A percentile compares a stretch with the other conserved stretches of the same genome.
Evolutionary conservation across 2,797 vertebrate species (phyloP).

Genomic region (Apogon talboti): DNA sequence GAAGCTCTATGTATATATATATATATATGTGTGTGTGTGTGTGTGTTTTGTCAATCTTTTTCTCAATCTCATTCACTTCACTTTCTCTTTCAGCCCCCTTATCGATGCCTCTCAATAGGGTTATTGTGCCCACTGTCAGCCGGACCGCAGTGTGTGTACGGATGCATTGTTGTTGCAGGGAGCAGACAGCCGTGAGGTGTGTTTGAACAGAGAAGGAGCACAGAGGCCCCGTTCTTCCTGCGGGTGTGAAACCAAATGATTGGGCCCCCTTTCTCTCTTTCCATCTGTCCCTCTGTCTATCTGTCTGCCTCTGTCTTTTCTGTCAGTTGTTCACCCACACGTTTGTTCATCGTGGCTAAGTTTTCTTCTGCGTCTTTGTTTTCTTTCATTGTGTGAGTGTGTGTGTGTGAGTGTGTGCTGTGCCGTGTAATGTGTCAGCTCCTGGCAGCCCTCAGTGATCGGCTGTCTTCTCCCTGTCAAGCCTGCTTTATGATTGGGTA

Average conservation of each 20-base stretch:
- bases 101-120: constrained; percentile 73
- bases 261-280: constrained; percentile 46
- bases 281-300: constrained; percentile 53
- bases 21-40: too few species aligned
- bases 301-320: constrained; percentile 37
- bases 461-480: constrained; percentile 65
- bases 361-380: constrained; percentile 34
- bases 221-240: constrained; percentile 78
- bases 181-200: constrained; percentile 82
- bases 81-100: constrained; percentile 57
- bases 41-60: constrained; percentile 51
- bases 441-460: constrained; percentile 49
- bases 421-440: constrained; percentile 50
- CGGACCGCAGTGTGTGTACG: constrained; percentile 42
- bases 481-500: constrained; percentile 37
- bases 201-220: constrained; percentile 82
- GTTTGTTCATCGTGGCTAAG: constrained; percentile 17
- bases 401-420: background rate
- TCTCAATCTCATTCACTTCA: constrained; percentile 49
- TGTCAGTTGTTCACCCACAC: constrained; percentile 50
- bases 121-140: constrained; percentile 72
- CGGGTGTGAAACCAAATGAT: constrained; percentile 71
- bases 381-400: constrained; percentile 8
- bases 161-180: constrained; percentile 76
- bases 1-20: constrained; percentile 13